These are phyloP conservation scores for Rostratula benghalensis DNA, from an alignment of 2,113 vertebrate species.

Conservation along the genomic window DNA sequence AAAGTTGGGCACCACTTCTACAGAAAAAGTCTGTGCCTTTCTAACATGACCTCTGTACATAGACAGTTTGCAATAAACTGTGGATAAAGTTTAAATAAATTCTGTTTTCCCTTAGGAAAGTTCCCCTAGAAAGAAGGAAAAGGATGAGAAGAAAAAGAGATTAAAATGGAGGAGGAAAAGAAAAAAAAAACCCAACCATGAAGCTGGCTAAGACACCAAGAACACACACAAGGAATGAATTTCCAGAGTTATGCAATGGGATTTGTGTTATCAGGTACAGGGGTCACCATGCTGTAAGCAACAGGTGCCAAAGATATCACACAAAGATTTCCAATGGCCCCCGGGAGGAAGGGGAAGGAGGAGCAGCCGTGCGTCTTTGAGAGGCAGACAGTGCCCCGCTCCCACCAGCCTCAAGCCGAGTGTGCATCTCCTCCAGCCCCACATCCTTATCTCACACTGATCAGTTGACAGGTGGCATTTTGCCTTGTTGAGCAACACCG, in stretches of 20 bases:
- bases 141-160: not conserved
- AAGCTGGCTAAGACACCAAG: not conserved
- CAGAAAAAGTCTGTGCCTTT: not conserved
- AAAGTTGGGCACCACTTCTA: not conserved
- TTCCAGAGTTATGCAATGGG: not conserved
- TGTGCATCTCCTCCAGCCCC: accelerated
- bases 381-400: not conserved
- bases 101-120: not conserved
- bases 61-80: not conserved
- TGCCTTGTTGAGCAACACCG: not conserved
- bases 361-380: not conserved
- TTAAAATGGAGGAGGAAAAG: not conserved
- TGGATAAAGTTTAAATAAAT: not conserved
- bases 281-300: not conserved
- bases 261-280: not conserved
- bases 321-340: not conserved
- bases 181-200: not conserved
- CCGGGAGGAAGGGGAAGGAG: not conserved
- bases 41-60: not conserved
- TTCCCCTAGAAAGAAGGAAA: not conserved
- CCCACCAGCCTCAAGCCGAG: not conserved
- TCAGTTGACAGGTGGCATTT: accelerated
- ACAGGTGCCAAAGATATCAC: not conserved
- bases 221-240: not conserved
- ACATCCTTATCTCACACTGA: not conserved